Evolutionary conservation across 1,140 invertebrate genomes (phyloP).

Genomic region (Wiebesia pumilae): DNA sequence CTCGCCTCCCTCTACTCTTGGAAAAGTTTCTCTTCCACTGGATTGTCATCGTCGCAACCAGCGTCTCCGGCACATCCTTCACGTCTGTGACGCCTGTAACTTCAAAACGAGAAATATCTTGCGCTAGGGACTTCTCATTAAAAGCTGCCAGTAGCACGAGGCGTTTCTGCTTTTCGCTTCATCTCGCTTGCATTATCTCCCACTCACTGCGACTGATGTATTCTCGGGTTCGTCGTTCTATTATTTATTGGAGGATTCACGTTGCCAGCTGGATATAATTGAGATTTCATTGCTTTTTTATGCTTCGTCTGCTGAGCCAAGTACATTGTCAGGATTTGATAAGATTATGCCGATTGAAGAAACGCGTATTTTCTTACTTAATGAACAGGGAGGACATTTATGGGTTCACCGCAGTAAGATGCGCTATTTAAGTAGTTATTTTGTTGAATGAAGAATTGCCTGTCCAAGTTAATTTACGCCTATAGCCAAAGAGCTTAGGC

Average conservation of each 20-base stretch:
- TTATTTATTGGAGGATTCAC: background rate
- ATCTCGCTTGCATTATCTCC: background rate
- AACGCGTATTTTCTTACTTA: background rate
- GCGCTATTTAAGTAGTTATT: background rate
- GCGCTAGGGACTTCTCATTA: slow-evolving; percentile 17
- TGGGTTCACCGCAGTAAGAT: background rate
- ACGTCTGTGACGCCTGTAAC: background rate
- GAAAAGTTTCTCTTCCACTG: slow-evolving; percentile 7
- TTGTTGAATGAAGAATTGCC: background rate
- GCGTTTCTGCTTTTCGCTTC: background rate
- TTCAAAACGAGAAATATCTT: slow-evolving; percentile 20
- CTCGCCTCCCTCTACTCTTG: too few relatives aligned
- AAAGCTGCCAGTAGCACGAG: background rate
- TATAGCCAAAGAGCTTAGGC: background rate
- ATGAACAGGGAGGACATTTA: background rate
- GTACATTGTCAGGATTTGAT: background rate
- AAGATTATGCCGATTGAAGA: background rate
- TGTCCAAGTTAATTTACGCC: background rate
- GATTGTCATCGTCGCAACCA: background rate
- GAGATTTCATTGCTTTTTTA: slow-evolving; percentile 18
- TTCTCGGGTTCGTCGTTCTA: background rate
- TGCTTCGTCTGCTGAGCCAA: background rate
- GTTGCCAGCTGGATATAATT: background rate
- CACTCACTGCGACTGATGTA: background rate
- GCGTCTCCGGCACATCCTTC: background rate